Conservation (phyloP, 2,888 invertebrate genomes). For the Thereva nobilitata region DNA sequence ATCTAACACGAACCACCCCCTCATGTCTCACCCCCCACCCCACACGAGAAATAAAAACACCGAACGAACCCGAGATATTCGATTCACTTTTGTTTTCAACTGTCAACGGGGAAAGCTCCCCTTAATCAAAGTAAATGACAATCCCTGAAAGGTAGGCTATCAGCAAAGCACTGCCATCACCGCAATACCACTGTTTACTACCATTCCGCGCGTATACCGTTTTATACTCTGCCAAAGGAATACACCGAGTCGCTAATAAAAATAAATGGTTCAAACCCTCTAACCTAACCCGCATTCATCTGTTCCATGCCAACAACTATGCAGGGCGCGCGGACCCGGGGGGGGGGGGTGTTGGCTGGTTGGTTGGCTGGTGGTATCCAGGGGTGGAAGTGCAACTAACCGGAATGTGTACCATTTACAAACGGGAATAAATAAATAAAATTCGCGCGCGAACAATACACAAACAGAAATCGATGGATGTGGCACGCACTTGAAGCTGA, state of each 20-base stretch:
- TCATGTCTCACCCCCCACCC: too few species aligned
- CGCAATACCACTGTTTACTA: not conserved
- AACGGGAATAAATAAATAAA: slow-evolving; percentile 28
- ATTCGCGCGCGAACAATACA: slow-evolving; percentile 22
- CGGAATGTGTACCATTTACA: slow-evolving; percentile 18
- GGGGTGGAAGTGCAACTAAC: slow-evolving; percentile 8
- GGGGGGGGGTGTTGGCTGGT: too few species aligned
- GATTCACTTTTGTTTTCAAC: slow-evolving; percentile 30
- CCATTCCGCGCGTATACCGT: not conserved
- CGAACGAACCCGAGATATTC: not conserved
- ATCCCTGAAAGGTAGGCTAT: slow-evolving; percentile 19
- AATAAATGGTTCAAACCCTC: slow-evolving; percentile 26
- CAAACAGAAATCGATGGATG: slow-evolving; percentile 29
- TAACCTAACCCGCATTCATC: not conserved
- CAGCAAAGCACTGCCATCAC: not conserved
- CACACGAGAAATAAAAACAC: too few species aligned
- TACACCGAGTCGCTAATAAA: slow-evolving; percentile 14
- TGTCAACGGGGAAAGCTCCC: slow-evolving; percentile 20
- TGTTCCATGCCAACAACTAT: not conserved
- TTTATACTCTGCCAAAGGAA: not conserved
- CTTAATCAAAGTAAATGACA: slow-evolving; percentile 30
- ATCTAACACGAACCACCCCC: too few species aligned
- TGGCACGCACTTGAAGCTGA: slow-evolving; percentile 27
- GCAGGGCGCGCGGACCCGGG: too few species aligned
- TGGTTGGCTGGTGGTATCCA: too few species aligned